Evolutionary conservation across 2,113 vertebrate species (phyloP).

Genomic region (Corythornis madagascariensis): DNA sequence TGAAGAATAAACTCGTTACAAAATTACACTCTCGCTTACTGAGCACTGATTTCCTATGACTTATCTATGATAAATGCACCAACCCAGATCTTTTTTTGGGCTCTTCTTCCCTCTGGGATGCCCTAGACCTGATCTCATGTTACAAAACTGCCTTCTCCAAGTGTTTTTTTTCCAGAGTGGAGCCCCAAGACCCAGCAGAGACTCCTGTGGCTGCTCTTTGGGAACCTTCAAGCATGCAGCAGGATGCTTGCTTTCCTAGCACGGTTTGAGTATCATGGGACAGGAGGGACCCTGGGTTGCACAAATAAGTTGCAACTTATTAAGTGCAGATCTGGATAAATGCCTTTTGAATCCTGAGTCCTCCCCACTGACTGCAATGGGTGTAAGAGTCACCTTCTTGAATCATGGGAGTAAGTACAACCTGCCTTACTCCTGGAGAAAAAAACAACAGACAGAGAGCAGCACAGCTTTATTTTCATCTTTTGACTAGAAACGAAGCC

Average conservation of each 20-base stretch:
- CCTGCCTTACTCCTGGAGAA: not conserved
- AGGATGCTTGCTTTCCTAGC: not conserved
- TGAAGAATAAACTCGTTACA: not conserved
- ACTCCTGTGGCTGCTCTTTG: rapidly evolving
- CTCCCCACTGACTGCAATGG: not conserved
- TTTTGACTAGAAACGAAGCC: not conserved
- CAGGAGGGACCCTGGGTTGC: not conserved
- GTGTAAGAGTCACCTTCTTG: not conserved
- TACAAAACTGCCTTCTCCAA: not conserved
- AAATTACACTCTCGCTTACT: not conserved
- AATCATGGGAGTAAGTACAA: not conserved
- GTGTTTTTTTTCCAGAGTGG: not conserved
- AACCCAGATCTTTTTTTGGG: not conserved
- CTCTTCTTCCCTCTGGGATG: not conserved
- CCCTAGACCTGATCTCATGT: rapidly evolving
- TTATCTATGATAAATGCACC: not conserved
- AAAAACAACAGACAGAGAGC: not conserved
- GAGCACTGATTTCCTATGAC: not conserved
- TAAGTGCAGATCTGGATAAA: not conserved
- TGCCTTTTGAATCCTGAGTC: not conserved
- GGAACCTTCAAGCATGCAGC: not conserved
- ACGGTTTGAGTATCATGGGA: rapidly evolving
- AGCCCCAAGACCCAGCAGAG: not conserved
- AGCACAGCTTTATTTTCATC: not conserved
- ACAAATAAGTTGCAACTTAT: not conserved